Percentiles rank a stretch among this genome's conserved stretches.
Evolutionary conservation across 1,140 invertebrate genomes (phyloP).

Genomic region (Aphaenogaster ashmeadi): DNA sequence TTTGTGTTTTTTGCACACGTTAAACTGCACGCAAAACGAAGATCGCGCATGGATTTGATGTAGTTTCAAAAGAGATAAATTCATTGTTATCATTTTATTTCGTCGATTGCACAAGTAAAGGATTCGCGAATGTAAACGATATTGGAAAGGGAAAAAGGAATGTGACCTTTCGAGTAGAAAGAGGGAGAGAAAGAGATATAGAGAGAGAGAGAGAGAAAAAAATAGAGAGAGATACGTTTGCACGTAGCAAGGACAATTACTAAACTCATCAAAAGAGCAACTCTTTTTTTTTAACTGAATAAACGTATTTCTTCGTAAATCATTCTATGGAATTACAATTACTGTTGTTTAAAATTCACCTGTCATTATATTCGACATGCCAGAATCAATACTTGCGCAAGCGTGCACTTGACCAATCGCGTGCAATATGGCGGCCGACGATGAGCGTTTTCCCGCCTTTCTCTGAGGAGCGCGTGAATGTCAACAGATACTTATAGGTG

Average conservation of each 20-base stretch:
- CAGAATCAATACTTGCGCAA: neutral
- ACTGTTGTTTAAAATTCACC: neutral
- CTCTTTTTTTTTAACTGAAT: neutral
- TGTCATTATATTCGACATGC: neutral
- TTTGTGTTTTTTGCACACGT: neutral
- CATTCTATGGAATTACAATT: neutral
- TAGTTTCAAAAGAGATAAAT: neutral
- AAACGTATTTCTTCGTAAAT: neutral
- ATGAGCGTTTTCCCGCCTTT: constrained; percentile 13
- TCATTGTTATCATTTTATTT: constrained; percentile 2
- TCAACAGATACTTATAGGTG: neutral
- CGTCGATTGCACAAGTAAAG: neutral
- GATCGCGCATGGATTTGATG: neutral
- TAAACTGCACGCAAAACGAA: neutral
- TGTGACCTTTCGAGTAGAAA: constrained; percentile 19
- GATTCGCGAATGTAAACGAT: neutral
- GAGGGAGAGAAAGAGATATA: neutral
- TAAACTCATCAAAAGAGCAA: neutral
- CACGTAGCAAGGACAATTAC: constrained; percentile 10
- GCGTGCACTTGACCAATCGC: neutral
- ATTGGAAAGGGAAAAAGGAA: constrained; percentile 5
- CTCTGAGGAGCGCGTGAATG: neutral
- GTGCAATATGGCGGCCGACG: constrained; percentile 3
- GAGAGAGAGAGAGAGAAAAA: neutral
- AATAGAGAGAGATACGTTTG: neutral